phyloP scores from a whole-genome alignment of 2,113 vertebrate genomes.

The Psittacus erithacus region DNA sequence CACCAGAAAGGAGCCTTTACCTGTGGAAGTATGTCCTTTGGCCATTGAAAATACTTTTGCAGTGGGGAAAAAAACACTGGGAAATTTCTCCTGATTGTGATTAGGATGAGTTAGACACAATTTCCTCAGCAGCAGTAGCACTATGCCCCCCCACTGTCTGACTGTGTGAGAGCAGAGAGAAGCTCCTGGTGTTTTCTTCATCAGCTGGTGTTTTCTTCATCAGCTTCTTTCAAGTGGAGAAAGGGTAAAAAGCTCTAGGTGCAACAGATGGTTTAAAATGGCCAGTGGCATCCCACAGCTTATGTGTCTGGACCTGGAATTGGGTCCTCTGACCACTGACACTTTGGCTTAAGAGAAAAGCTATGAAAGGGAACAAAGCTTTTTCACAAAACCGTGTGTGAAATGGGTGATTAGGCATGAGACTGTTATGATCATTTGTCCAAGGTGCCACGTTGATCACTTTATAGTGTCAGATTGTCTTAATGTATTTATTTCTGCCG shows the following conservation, averaged over 20 bases:
- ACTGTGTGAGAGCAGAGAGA: neutral
- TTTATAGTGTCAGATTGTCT: slow-evolving; percentile 25
- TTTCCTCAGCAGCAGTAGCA: neutral
- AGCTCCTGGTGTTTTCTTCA: neutral
- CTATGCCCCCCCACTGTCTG: neutral
- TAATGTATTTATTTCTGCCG: neutral
- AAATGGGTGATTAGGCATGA: slow-evolving; percentile 10
- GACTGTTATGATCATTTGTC: slow-evolving; percentile 1
- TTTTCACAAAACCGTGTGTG: neutral
- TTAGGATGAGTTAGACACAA: neutral
- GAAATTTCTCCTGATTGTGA: neutral
- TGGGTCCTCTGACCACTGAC: neutral
- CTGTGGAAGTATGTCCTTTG: neutral
- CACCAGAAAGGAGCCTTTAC: neutral
- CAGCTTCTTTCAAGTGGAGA: neutral
- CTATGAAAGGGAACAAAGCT: neutral
- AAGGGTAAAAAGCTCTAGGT: neutral
- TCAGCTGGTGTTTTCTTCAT: neutral
- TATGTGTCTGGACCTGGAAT: neutral
- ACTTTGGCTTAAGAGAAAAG: neutral
- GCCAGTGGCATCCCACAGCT: neutral
- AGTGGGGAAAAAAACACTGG: neutral
- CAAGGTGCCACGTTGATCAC: neutral
- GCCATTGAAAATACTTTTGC: neutral
- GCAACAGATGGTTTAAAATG: neutral